These are phyloP conservation scores for Escarpia spicata DNA, from an alignment of 2,888 invertebrate genomes.

Conservation along the genomic window DNA sequence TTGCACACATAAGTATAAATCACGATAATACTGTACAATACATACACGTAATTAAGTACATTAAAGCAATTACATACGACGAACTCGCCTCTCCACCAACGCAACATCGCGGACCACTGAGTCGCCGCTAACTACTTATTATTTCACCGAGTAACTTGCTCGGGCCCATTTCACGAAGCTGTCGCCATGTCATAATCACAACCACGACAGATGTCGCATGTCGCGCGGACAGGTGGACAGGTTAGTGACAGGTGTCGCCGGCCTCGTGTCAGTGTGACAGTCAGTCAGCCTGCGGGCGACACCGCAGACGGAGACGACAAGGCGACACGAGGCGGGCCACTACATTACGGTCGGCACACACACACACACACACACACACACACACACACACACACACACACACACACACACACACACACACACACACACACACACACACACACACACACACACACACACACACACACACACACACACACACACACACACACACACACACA, in stretches of 20 bases:
- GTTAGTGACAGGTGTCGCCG: neutral
- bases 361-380: too few species aligned
- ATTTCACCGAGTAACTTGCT: neutral
- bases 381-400: too few species aligned
- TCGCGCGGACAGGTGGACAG: neutral
- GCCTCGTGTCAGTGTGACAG: neutral
- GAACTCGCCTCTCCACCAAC: too few species aligned
- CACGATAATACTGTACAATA: neutral
- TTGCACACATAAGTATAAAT: neutral
- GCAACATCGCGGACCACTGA: neutral
- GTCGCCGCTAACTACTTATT: neutral
- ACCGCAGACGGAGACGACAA: neutral
- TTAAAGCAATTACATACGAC: neutral
- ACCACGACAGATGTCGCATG: neutral
- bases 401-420: too few species aligned
- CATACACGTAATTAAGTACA: neutral
- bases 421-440: too few species aligned
- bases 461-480: too few species aligned
- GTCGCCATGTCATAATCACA: neutral
- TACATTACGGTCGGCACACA: too few species aligned
- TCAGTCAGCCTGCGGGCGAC: neutral
- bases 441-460: too few species aligned
- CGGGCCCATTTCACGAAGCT: constrained; percentile 14
- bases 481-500: too few species aligned
- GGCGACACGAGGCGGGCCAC: neutral